Evolutionary conservation across 2,113 vertebrate genomes (phyloP).

Genomic region (Pseudorectes ferrugineus): DNA sequence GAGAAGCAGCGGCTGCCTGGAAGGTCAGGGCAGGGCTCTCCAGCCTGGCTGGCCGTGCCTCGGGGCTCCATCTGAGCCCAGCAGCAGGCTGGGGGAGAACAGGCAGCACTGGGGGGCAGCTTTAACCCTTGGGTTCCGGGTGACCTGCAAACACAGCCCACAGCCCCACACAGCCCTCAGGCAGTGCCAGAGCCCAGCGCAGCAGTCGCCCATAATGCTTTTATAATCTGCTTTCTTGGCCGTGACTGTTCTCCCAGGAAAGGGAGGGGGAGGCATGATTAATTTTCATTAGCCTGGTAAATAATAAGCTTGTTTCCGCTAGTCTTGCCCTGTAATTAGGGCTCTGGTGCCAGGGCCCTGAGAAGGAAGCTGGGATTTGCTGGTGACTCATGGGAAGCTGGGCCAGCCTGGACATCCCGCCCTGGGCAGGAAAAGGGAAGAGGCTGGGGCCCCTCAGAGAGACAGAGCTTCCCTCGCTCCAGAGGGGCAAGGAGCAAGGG

Average conservation of each 20-base stretch:
- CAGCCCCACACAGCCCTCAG: background rate
- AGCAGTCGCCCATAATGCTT: background rate
- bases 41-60: background rate
- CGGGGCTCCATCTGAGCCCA: background rate
- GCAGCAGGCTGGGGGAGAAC: background rate
- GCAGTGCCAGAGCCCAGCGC: background rate
- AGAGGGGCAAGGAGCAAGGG: background rate
- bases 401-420: background rate
- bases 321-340: conserved; percentile 21
- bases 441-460: fast-evolving
- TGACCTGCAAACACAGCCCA: background rate
- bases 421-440: background rate
- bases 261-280: conserved; percentile 15
- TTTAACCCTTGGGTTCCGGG: background rate
- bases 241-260: conserved; percentile 10
- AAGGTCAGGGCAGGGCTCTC: background rate
- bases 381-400: background rate
- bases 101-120: background rate
- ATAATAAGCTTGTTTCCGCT: conserved; percentile 36
- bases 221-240: background rate
- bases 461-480: background rate
- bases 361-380: conserved; percentile 22
- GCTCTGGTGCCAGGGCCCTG: background rate
- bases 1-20: conserved; percentile 14
- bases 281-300: conserved; percentile 55